phyloP scores from a whole-genome alignment of 1,140 invertebrate species.

The Pseudomyrmex sp. region DNA sequence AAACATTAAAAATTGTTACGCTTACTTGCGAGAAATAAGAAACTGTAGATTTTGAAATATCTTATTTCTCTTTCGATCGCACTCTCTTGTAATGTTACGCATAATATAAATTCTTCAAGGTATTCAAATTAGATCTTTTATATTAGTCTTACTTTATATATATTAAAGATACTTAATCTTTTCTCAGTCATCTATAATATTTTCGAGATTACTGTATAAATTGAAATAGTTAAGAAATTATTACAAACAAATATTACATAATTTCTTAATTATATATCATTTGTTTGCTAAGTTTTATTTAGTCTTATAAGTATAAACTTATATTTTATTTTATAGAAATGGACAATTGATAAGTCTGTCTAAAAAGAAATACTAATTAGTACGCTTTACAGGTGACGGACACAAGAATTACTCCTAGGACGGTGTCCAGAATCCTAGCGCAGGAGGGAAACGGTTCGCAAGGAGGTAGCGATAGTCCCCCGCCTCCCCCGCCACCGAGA shows the following conservation, averaged over 20 bases:
- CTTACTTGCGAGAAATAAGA: no score
- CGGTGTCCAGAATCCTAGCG: constrained; percentile 93
- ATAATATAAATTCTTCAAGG: no score
- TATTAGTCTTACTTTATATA: no score
- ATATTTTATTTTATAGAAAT: neutral
- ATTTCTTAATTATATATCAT: constrained; percentile 4
- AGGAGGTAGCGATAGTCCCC: constrained; percentile 82
- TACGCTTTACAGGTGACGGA: constrained; percentile 90
- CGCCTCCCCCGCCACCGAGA: constrained; percentile 89
- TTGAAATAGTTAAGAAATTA: neutral
- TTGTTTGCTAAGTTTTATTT: neutral
- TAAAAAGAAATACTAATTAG: constrained; percentile 66
- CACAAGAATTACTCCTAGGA: constrained; percentile 96
- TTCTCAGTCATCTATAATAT: neutral
- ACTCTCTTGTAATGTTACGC: no score
- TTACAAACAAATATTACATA: neutral
- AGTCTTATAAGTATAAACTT: neutral
- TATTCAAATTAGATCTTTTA: no score
- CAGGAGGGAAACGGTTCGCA: constrained; percentile 90
- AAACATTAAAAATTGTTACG: no score
- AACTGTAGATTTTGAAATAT: no score
- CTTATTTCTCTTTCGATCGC: no score
- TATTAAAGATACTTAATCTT: neutral
- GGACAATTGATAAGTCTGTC: constrained; percentile 19
- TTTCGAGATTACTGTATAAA: constrained; percentile 6